Base-by-base conservation (phyloP, 2,888 invertebrate genomes). In the Caenorhabditis sulstoni region DNA sequence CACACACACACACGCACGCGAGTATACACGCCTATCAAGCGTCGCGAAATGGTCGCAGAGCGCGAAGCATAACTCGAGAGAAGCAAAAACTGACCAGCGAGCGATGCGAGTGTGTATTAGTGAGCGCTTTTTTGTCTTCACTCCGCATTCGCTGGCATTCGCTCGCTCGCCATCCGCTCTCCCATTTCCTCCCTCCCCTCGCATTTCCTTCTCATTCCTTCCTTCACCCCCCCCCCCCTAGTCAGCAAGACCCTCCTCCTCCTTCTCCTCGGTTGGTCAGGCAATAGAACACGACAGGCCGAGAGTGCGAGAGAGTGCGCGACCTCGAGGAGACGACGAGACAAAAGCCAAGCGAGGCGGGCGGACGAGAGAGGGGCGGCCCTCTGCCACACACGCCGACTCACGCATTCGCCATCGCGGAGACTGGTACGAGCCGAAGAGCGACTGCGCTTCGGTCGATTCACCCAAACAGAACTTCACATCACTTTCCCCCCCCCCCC, bases 381-480 rank as follows among this genome's bases (percentile, higher is more conserved):
- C 55, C 47, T 29, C 29, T 76, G 62, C 68, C 75, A 62, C 57
- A 59, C 59, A 75, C 18, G 39, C 41, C 39, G 52, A 61, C 29
- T 52, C 64, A 62, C 52, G 58, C 50, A 67, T 67, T 53, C 66
- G 52, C 55, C 76, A 62, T 57, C 55, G 53, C 71, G 79, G 79
- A 78, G 78, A 73, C 79, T 79, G 79, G 79, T 79, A 79, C 79
- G 73, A 79, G 78, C 78, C 71, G 71, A 77, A 70, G 62, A 77
- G 77, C 52, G 70, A 45, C 59, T 71, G 55, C 65, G 77, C 65
- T 65, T 50, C 55, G 65, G 62, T 37, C 57, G 29, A 71, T 71
- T 62, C 64, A 16, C 45, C 44, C 49, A 57, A 64, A n/a, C n/a
- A 59, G 66, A 57, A 58, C 18, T n/a, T 57, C 41, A 18, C 8